These are phyloP conservation scores for Poecilia wingei DNA, from an alignment of 2,797 vertebrate species.

Conservation along the genomic window DNA sequence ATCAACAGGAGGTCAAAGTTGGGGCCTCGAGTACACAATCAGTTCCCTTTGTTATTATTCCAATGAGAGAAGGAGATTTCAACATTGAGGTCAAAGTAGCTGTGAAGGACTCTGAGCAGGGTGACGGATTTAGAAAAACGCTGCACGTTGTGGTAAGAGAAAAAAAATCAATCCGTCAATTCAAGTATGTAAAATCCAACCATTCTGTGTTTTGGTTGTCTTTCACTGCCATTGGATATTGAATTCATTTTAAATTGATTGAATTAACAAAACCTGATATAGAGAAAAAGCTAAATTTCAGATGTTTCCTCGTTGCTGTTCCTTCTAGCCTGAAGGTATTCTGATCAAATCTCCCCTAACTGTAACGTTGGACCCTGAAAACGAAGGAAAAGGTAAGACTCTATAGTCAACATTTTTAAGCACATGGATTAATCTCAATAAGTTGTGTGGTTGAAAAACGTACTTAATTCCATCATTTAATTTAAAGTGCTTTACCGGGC, in stretches of 20 bases:
- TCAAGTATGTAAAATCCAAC: background rate
- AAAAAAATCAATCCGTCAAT: background rate
- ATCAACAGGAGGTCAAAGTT: constrained; percentile 63
- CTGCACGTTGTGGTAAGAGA: constrained; percentile 86
- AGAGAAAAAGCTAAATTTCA: background rate
- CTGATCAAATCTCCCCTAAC: constrained; percentile 61
- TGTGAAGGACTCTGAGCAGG: constrained; percentile 35
- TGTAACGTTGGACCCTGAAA: constrained; percentile 74
- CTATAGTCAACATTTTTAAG: background rate
- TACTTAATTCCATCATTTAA: background rate
- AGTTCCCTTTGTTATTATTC: constrained; percentile 83
- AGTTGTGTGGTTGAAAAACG: background rate
- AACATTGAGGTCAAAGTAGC: constrained; percentile 83
- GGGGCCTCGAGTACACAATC: constrained; percentile 52
- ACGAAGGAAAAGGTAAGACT: constrained; percentile 32
- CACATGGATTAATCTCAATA: background rate
- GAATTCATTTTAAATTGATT: background rate
- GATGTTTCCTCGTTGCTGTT: constrained; percentile 1
- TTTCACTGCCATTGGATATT: background rate
- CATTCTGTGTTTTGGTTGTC: background rate
- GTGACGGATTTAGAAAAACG: constrained; percentile 81
- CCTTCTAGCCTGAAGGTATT: constrained; percentile 81
- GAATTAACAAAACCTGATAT: background rate
- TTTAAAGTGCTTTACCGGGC: background rate
- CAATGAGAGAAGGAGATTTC: constrained; percentile 72